phyloP scores from a whole-genome alignment of 2,888 invertebrate species.

The Desoria tigrina region DNA sequence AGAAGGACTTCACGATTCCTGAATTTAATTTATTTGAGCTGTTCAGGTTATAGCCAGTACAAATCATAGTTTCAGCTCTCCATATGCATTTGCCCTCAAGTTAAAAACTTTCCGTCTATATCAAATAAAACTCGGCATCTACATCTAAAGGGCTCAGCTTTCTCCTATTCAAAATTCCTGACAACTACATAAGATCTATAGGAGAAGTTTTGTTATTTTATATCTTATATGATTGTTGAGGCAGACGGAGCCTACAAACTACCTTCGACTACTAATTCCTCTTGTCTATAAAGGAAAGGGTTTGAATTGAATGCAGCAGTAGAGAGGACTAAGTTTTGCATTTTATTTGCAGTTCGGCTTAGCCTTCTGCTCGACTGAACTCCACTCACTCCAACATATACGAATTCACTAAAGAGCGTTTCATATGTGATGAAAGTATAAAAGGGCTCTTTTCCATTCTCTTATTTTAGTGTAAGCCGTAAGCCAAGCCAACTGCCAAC shows the following conservation, averaged over 20 bases:
- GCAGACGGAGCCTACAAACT: background rate
- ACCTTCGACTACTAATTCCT: slow-evolving; percentile 2
- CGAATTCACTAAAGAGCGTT: background rate
- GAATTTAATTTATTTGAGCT: no score
- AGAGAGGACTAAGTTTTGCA: slow-evolving; percentile 49
- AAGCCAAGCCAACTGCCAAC: slow-evolving; percentile 14
- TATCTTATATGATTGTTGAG: no score
- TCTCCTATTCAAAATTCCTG: no score
- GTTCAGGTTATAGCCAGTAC: no score
- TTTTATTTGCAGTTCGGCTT: slow-evolving; percentile 53
- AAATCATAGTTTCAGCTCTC: no score
- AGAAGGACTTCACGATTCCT: no score
- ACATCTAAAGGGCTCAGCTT: no score
- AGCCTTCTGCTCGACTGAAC: slow-evolving; percentile 50
- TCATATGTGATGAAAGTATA: background rate
- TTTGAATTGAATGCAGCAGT: background rate
- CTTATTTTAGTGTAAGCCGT: background rate
- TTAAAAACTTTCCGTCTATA: no score
- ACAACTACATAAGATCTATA: no score
- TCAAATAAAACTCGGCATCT: no score
- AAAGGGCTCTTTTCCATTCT: background rate
- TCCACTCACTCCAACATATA: slow-evolving; percentile 27
- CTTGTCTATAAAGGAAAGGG: background rate
- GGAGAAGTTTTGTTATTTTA: no score
- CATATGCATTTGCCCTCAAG: no score